Conservation (phyloP, 2,888 invertebrate genomes). For the Eupithecia tripunctaria region DNA sequence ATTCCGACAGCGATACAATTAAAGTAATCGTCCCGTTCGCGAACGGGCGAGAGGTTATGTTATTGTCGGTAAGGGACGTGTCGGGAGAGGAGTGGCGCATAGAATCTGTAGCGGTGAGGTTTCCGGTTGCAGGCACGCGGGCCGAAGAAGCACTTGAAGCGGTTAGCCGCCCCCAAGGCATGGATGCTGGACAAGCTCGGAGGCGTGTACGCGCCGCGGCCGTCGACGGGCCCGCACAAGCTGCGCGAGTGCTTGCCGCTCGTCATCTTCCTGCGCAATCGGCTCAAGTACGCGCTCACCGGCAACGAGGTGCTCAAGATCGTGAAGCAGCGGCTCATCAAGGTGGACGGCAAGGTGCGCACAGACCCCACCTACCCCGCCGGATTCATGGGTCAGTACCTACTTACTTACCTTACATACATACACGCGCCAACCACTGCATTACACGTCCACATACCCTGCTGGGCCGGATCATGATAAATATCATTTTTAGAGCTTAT, state of each 20-base stretch:
- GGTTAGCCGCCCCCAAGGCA: constrained; percentile 99
- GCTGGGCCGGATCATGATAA: too few species aligned
- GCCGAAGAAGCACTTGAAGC: constrained; percentile 99
- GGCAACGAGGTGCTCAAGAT: constrained; percentile 98
- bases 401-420: too few species aligned
- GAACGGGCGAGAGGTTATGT: constrained; percentile 17
- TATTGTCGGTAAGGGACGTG: constrained; percentile 1
- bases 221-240: constrained; percentile 99
- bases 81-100: constrained; percentile 35
- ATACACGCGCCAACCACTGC: background rate
- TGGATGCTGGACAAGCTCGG: constrained; percentile 99
- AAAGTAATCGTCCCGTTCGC: background rate
- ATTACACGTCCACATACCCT: too few species aligned
- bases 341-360: constrained; percentile 98
- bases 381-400: constrained; percentile 97
- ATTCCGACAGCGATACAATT: background rate
- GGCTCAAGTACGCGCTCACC: constrained; percentile 98
- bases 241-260: constrained; percentile 98
- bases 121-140: constrained; percentile 92
- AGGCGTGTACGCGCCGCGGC: constrained; percentile 98
- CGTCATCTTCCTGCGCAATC: constrained; percentile 97
- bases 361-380: constrained; percentile 99
- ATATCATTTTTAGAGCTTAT: too few species aligned
- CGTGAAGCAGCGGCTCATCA: constrained; percentile 98
- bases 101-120: constrained; percentile 96